phyloP scores from a whole-genome alignment of 1,140 invertebrate genomes.

The Caenorhabditis tropicalis region DNA sequence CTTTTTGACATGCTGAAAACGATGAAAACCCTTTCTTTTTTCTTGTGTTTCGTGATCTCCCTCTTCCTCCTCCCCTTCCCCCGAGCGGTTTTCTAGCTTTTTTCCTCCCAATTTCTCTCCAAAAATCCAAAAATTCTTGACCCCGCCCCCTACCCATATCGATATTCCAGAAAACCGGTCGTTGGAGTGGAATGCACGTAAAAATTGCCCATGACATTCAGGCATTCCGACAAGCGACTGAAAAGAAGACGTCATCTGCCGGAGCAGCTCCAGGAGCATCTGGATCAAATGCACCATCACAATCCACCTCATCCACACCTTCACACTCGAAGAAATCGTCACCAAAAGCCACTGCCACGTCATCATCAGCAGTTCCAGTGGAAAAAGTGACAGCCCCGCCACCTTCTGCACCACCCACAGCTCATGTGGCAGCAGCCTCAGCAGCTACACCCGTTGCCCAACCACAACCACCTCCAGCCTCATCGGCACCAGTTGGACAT shows the following conservation, averaged over 20 bases:
- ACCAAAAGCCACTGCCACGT: background rate
- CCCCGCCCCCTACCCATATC: background rate
- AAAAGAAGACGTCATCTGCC: background rate
- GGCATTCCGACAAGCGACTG: background rate
- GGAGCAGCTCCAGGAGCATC: background rate
- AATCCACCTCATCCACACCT: background rate
- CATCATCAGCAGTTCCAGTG: too few species aligned
- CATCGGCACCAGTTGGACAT: slow-evolving; percentile 2
- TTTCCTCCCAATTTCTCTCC: background rate
- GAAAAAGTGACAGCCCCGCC: background rate
- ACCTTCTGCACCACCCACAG: background rate
- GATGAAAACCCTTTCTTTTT: too few species aligned
- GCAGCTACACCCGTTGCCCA: background rate
- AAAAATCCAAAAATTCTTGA: too few species aligned
- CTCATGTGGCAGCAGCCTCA: background rate
- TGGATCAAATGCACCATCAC: too few species aligned
- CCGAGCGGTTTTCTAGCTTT: background rate
- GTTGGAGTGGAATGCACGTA: slow-evolving; percentile 36
- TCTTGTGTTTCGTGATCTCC: too few species aligned
- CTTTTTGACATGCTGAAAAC: too few species aligned
- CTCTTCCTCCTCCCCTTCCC: too few species aligned
- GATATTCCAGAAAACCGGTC: background rate
- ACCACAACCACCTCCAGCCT: background rate
- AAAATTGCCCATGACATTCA: slow-evolving; percentile 29
- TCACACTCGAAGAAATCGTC: background rate